phyloP scores from a whole-genome alignment of 2,113 vertebrate species.

The Paraplagusia blochii region DNA sequence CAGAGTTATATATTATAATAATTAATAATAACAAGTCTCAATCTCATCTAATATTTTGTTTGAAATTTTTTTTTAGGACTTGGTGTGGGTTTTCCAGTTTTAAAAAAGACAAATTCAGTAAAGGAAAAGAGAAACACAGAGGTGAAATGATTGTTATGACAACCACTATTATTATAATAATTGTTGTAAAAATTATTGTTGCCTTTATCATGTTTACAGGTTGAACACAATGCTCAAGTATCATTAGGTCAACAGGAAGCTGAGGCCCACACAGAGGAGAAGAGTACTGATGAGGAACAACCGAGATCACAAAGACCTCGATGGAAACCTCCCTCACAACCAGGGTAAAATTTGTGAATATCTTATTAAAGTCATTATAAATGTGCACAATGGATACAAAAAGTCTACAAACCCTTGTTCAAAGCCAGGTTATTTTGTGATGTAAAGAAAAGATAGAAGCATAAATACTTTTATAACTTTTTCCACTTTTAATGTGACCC shows the following conservation, averaged over 20 bases:
- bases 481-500: no score
- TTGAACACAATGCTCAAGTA: slow-evolving; percentile 1
- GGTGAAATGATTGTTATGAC: slow-evolving; percentile 18
- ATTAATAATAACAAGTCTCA: no score
- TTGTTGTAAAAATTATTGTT: no score
- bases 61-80: slow-evolving; percentile 52
- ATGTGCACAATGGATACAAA: no score
- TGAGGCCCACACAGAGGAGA: slow-evolving; percentile 30
- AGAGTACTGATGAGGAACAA: slow-evolving; percentile 32
- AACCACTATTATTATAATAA: no score
- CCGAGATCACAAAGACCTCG: slow-evolving; percentile 49
- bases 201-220: not conserved
- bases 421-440: no score
- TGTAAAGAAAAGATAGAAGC: no score
- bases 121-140: slow-evolving; percentile 36
- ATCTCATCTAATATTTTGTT: no score
- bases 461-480: no score
- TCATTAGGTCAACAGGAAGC: slow-evolving; percentile 36
- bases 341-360: slow-evolving; percentile 51
- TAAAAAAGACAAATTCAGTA: slow-evolving; percentile 62
- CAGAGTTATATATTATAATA: no score
- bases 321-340: slow-evolving; percentile 69
- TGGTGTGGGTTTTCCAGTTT: slow-evolving; percentile 56
- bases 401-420: no score
- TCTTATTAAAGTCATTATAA: not conserved